phyloP scores from a whole-genome alignment of 2,888 invertebrate species.

The Oxytorus armatus region DNA sequence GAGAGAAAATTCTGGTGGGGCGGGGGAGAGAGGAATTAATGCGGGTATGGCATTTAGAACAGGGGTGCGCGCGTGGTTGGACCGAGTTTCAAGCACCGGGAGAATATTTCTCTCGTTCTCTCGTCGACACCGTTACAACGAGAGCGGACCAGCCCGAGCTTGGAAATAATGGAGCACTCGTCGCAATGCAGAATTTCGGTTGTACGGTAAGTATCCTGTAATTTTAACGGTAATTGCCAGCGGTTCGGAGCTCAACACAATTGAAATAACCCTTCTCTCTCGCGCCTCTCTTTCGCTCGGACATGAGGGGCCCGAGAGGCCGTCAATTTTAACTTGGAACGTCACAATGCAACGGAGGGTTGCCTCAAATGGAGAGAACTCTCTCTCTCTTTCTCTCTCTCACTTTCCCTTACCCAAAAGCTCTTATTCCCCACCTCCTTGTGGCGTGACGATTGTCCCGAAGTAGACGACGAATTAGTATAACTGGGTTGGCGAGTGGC shows the following conservation, averaged over 20 bases:
- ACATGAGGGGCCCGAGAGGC: conserved; percentile 2
- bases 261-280: conserved; percentile 77
- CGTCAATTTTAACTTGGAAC: conserved; percentile 37
- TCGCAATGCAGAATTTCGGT: conserved; percentile 80
- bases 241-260: conserved; percentile 75
- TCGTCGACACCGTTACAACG: conserved; percentile 22
- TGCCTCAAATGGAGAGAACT: not conserved
- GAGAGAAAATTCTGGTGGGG: conserved; percentile 54
- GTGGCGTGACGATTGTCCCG: not conserved
- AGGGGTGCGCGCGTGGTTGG: conserved; percentile 13
- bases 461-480: conserved; percentile 24
- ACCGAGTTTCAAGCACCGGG: conserved; percentile 40
- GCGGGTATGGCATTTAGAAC: conserved; percentile 29
- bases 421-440: not conserved
- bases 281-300: conserved; percentile 59
- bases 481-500: not conserved
- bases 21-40: conserved; percentile 45
- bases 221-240: conserved; percentile 79
- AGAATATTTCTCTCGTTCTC: conserved; percentile 46
- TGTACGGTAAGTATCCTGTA: conserved; percentile 80
- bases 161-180: conserved; percentile 78
- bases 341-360: conserved; percentile 45
- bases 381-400: not conserved
- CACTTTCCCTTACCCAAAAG: not conserved
- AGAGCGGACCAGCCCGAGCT: conserved; percentile 56